Percentiles rank a stretch among this genome's conserved stretches.
Evolutionary conservation across 2,797 vertebrate species (phyloP).

Genomic region (Mareca strepera): DNA sequence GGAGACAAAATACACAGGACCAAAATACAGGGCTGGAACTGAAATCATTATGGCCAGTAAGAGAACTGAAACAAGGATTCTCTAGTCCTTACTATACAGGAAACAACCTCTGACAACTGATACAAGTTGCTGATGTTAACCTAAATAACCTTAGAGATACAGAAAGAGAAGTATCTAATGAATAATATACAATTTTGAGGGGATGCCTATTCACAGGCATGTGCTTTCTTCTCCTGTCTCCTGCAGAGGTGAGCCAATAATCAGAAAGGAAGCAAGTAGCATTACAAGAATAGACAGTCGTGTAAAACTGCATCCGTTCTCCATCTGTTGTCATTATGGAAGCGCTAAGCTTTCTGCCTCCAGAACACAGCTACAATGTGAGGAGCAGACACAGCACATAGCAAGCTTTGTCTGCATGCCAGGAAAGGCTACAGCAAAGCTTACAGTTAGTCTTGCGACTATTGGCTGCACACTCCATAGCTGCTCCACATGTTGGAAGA

Average conservation of each 20-base stretch:
- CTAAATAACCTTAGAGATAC: background rate
- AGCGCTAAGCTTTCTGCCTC: background rate
- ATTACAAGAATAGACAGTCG: background rate
- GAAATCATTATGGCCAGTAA: background rate
- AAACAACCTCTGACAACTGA: background rate
- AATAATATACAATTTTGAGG: background rate
- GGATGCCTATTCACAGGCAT: background rate
- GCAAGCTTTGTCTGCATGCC: background rate
- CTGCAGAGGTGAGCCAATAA: background rate
- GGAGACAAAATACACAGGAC: background rate
- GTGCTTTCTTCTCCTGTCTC: background rate
- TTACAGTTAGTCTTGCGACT: background rate
- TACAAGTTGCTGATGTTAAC: background rate
- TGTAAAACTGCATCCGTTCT: background rate
- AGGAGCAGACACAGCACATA: background rate
- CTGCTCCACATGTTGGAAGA: background rate
- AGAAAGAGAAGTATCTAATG: background rate
- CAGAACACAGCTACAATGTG: accelerated
- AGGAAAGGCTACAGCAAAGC: background rate
- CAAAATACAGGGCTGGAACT: no score
- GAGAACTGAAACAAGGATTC: background rate
- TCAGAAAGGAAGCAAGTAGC: background rate
- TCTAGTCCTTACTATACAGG: background rate
- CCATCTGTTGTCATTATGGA: background rate
- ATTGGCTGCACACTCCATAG: background rate